Conservation (phyloP, 2,113 vertebrate species). For the Helogale parvula region DNA sequence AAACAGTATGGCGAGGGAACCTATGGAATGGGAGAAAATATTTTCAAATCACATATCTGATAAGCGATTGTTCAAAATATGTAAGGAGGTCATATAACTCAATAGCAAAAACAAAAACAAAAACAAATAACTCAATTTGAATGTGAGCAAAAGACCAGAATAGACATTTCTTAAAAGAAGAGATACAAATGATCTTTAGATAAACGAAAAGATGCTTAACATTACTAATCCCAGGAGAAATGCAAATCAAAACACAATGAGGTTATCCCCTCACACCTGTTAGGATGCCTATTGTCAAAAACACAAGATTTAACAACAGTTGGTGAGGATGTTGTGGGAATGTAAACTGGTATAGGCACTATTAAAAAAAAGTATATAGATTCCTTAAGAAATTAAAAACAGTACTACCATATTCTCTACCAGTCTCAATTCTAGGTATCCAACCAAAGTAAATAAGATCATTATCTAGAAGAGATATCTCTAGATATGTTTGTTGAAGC, state of each 20-base stretch:
- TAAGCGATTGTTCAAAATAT: not conserved
- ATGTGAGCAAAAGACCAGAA: no score
- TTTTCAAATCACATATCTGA: not conserved
- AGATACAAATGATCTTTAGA: no score
- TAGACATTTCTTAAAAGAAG: no score
- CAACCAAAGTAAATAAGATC: not conserved
- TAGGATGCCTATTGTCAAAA: not conserved
- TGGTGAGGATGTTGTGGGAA: not conserved
- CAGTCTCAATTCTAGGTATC: not conserved
- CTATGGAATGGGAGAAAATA: not conserved
- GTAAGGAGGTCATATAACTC: not conserved
- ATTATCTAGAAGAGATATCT: not conserved
- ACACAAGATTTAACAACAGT: not conserved
- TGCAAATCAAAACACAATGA: no score
- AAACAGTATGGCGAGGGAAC: not conserved
- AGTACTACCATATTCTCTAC: not conserved
- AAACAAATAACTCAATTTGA: no score
- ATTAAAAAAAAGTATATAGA: not conserved
- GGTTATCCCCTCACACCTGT: no score
- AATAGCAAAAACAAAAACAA: no score
- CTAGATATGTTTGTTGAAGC: not conserved
- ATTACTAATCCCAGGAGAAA: no score
- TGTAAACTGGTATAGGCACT: not conserved
- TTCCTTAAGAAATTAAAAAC: not conserved
- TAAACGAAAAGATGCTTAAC: no score